Evolutionary conservation across 2,888 invertebrate species (phyloP), one percentile per base, ranked within the genome.

Genomic region (Hoplodrina ambigua): DNA sequence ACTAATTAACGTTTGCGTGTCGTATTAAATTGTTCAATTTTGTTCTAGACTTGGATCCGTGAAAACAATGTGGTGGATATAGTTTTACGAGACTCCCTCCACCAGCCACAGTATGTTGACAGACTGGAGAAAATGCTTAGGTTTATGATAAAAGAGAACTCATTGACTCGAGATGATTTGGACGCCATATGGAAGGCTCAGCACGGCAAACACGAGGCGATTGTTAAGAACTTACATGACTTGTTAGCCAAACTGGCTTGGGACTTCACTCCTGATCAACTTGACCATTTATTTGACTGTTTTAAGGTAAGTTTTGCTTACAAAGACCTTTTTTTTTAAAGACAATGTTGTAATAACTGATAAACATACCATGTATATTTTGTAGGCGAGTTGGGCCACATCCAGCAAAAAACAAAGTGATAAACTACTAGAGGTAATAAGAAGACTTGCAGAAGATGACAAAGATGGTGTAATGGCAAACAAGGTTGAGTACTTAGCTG

Each of bases 391-490:
- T 95, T 99, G 99, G 99, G 98, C 98, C 56, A 98, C 98, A 81
- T 99, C 99, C 52, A 99, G 98, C 91, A 99, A 99, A 93, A 98
- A 99, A 90, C 99, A 99, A 95, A 97, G 99, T 85, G 99, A 99
- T 94, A 98, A 99, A 89, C 96, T 99, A 81, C 94, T 99, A 85
- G 99, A 99, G 95, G 96, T 99, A 81, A 99, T 99, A 85, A 97
- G 99, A 79, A 97, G 99, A 82, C 96, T 99, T 75, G 99, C 99
- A 5, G 99, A 99, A 94, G 99, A 99, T 92, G 99, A 99, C 92
- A 99, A 99, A 92, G 99, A 99, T 92, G 99, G 99, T 62, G 99
- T 99, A 13, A 99, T 99, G 99, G 99, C 99, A 57, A 98, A 99
- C 92, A 99, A 99, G 97, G 99, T 97, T 89, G 4, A 17, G 37